These are phyloP conservation scores for Hyposmocoma kahamanoa DNA, from an alignment of 1,140 invertebrate genomes.

Conservation along the genomic window DNA sequence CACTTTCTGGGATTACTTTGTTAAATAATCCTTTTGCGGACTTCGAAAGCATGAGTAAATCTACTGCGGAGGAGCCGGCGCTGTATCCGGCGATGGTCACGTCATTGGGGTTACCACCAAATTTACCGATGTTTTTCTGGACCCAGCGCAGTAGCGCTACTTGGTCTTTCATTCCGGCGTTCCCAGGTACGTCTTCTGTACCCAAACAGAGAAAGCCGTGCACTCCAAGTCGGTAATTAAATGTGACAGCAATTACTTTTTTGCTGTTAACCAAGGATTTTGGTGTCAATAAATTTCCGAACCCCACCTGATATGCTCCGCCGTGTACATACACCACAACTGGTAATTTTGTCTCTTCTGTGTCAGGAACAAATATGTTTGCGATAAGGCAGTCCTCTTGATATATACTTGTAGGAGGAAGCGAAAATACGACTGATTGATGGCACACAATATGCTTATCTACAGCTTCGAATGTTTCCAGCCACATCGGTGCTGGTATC, in stretches of 20 bases:
- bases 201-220: conserved; percentile 33
- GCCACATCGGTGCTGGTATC: conserved; percentile 29
- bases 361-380: conserved; percentile 45
- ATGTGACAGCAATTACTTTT: conserved; percentile 21
- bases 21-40: conserved; percentile 35
- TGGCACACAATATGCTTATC: conserved; percentile 32
- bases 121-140: conserved; percentile 37
- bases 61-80: conserved; percentile 31
- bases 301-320: conserved; percentile 26
- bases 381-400: conserved; percentile 19
- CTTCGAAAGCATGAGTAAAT: conserved; percentile 34
- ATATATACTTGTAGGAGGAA: too few relatives aligned
- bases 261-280: conserved; percentile 17
- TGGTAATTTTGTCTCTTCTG: conserved; percentile 33
- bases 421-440: too few relatives aligned
- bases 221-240: conserved; percentile 28
- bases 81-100: conserved; percentile 36
- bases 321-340: conserved; percentile 42
- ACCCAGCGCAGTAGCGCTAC: conserved; percentile 31
- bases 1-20: conserved; percentile 37
- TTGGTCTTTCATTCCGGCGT: conserved; percentile 37
- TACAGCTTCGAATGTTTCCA: conserved; percentile 30
- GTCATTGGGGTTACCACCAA: conserved; percentile 41
- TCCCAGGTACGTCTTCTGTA: conserved; percentile 28
- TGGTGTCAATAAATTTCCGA: conserved; percentile 8